Evolutionary conservation across 1,140 invertebrate species (phyloP).

Genomic region (Psilanteris sp.): DNA sequence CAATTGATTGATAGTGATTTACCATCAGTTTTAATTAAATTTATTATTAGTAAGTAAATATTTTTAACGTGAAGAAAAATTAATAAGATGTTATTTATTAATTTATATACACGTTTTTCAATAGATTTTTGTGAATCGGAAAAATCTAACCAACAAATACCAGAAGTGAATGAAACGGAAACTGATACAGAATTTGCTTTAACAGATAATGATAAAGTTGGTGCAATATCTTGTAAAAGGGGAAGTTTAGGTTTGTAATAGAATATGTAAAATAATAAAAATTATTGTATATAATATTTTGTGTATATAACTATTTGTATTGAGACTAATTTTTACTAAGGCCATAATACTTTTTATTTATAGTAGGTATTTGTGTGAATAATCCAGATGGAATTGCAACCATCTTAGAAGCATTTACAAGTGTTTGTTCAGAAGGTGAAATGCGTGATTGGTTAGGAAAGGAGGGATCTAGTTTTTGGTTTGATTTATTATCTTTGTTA

Average conservation of each 20-base stretch:
- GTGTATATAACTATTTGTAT: not conserved
- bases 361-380: conserved; percentile 73
- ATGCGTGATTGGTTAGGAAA: conserved; percentile 93
- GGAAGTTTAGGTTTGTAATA: conserved; percentile 23
- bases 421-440: conserved; percentile 87
- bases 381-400: conserved; percentile 81
- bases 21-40: conserved; percentile 83
- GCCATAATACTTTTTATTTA: too few species aligned
- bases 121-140: conserved; percentile 79
- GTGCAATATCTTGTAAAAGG: conserved; percentile 48
- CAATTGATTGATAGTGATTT: conserved; percentile 89
- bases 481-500: conserved; percentile 87
- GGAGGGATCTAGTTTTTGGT: conserved; percentile 91
- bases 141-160: conserved; percentile 55
- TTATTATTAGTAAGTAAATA: conserved; percentile 74
- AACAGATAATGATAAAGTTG: conserved; percentile 80
- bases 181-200: conserved; percentile 42
- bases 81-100: too few species aligned
- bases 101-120: too few species aligned
- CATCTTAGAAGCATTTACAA: conserved; percentile 89
- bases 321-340: too few species aligned
- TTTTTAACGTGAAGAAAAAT: conserved; percentile 1
- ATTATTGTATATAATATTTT: too few species aligned
- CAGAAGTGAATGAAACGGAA: conserved; percentile 30
- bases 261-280: too few species aligned